phyloP scores from a whole-genome alignment of 2,113 vertebrate species.

The Aldabrachelys gigantea region DNA sequence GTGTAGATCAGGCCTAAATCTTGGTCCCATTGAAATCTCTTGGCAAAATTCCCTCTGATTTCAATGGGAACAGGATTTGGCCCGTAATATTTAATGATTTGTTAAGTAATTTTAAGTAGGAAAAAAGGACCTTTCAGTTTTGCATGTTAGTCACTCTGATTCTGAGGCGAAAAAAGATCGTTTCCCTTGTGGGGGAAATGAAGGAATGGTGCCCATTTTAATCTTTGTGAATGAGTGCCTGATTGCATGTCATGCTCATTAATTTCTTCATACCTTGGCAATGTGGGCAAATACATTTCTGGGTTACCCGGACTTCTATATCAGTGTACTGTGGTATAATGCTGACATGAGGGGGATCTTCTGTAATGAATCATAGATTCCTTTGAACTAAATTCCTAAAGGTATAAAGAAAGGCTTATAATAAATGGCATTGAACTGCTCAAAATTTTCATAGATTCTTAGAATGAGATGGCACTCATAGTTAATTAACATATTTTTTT shows the following conservation, averaged over 20 bases:
- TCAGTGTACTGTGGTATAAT: neutral
- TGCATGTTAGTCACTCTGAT: neutral
- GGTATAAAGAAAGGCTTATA: neutral
- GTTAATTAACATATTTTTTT: neutral
- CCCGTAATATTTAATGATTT: neutral
- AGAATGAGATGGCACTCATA: neutral
- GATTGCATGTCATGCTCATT: neutral
- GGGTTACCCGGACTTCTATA: neutral
- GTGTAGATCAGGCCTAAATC: no score
- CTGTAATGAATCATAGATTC: neutral
- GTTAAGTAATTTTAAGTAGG: neutral
- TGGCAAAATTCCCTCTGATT: neutral
- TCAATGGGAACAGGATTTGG: neutral
- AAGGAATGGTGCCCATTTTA: neutral
- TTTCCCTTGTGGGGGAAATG: neutral
- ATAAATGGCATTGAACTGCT: neutral
- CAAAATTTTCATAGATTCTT: neutral
- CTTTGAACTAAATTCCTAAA: constrained; percentile 3
- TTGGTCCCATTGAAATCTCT: neutral
- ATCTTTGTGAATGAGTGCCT: neutral
- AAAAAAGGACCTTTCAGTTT: neutral
- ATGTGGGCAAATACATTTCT: neutral
- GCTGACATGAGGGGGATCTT: neutral
- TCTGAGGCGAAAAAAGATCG: neutral
- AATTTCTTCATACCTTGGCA: neutral